Evolutionary conservation across 2,797 vertebrate genomes (phyloP), one percentile per base, ranked within the genome.

Genomic region (Enoplosus armatus): DNA sequence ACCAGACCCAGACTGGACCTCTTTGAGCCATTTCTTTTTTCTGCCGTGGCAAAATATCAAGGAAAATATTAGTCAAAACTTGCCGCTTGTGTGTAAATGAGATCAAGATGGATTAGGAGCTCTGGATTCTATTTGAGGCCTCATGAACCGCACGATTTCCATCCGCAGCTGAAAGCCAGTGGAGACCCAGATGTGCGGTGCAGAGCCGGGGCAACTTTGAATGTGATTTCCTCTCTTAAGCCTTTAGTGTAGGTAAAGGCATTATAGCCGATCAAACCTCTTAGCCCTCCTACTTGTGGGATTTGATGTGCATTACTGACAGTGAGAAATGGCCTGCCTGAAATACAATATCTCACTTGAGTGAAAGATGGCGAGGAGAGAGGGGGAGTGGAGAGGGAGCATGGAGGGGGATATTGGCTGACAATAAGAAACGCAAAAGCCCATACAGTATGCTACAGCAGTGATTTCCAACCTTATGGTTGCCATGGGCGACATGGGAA

Each of bases 251-350:
- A 93, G 93, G 91, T 95, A 94, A 93, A 94, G 86, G 83, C 91
- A 94, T 95, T 94, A 93, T 70, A 85, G 85, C 87, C 73, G 82
- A 93, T 94, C 92, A 94, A 91, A 92, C 90, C 93, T 94, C 91
- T 94, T 94, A 93, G 90, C 87, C 87, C 89, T 80, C 66, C 91
- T 87, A 89, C 92, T 92, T 89, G 88, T 91, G 90, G 93, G 91
- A 95, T 93, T 91, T 93, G 91, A 95, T 94, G 92, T 92, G 89
- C 94, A 93, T 96, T 95, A 95, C 93, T 94, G 95, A 95, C 94
- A 95, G 91, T 94, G 94, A 95, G 90, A 93, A 94, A 96, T 94
- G 92, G 90, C 83, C 89, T 79, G 90, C 85, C 79, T 94, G 95
- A 95, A 96, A 96, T 85, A 92, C 88, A 94, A 95, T 95, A 94